Percentiles rank a stretch among this genome's conserved stretches.
phyloP scores from a whole-genome alignment of 2,888 invertebrate species.

The Invenusta paracnida region DNA sequence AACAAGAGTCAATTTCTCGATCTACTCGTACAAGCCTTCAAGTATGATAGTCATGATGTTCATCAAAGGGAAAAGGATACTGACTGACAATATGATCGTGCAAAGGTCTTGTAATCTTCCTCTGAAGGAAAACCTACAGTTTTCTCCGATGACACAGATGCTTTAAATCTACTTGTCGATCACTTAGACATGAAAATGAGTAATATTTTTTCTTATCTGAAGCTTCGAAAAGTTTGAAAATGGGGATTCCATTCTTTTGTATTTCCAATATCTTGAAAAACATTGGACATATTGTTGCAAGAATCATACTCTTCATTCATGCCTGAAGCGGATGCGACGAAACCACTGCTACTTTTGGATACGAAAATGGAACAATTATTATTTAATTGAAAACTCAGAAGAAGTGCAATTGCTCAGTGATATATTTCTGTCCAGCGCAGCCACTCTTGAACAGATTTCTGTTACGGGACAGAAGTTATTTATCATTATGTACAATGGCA shows the following conservation, averaged over 20 bases:
- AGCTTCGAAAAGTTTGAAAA: neutral
- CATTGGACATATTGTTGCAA: neutral
- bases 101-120: neutral
- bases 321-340: neutral
- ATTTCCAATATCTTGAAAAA: neutral
- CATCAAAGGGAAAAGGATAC: neutral
- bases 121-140: conserved; percentile 1
- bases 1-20: conserved; percentile 4
- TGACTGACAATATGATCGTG: conserved; percentile 15
- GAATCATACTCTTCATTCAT: neutral
- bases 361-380: neutral
- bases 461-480: neutral
- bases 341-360: conserved; percentile 20
- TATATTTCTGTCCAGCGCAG: conserved; percentile 17
- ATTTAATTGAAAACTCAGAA: neutral
- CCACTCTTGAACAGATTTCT: conserved; percentile 19
- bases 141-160: neutral
- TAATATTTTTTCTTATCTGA: conserved; percentile 4
- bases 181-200: conserved; percentile 15
- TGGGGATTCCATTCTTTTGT: neutral
- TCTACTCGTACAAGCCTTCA: neutral
- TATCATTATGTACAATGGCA: conserved; percentile 14
- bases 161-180: neutral
- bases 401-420: conserved; percentile 33
- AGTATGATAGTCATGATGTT: conserved; percentile 3